A percentile compares a stretch with the other conserved stretches of the same genome.
Evolutionary conservation across 2,888 invertebrate species (phyloP).

Genomic region (Chrysopilus asiliformis): DNA sequence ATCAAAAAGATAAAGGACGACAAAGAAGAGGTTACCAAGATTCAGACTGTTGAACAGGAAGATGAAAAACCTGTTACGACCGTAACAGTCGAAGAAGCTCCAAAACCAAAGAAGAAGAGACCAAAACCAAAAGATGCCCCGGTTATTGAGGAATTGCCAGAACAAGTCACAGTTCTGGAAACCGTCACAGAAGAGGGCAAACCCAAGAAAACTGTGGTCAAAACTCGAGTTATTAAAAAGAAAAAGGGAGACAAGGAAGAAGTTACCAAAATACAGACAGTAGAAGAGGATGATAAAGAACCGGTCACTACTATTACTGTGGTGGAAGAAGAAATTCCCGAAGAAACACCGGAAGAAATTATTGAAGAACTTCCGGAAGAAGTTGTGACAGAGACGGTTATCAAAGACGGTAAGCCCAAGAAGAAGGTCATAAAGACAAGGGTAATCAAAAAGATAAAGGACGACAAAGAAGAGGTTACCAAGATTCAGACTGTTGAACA

Average conservation of each 20-base stretch:
- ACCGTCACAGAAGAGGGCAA: conserved; percentile 27
- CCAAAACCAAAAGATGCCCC: no score
- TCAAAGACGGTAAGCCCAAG: conserved; percentile 20
- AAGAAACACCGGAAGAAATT: conserved; percentile 16
- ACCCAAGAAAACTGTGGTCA: conserved; percentile 23
- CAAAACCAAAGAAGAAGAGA: no score
- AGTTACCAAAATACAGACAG: conserved; percentile 22
- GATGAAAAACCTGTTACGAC: conserved; percentile 20
- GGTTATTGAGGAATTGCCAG: conserved; percentile 24
- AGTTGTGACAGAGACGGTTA: conserved; percentile 28
- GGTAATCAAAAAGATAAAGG: conserved; percentile 25
- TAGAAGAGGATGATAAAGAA: conserved; percentile 24
- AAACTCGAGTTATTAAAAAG: conserved; percentile 16
- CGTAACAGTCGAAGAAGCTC: conserved; percentile 27
- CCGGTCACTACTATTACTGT: conserved; percentile 24
- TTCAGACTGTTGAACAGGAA: conserved; percentile 14
- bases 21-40: conserved; percentile 18
- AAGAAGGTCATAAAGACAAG: conserved; percentile 27
- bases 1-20: conserved; percentile 28
- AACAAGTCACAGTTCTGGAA: conserved; percentile 23
- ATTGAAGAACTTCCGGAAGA: conserved; percentile 19
- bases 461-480: conserved; percentile 25
- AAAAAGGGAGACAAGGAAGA: conserved; percentile 20
- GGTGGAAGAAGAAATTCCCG: conserved; percentile 14
- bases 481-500: conserved; percentile 25